Evolutionary conservation across 2,113 vertebrate species (phyloP).

Genomic region (Colistium nudipinnis): DNA sequence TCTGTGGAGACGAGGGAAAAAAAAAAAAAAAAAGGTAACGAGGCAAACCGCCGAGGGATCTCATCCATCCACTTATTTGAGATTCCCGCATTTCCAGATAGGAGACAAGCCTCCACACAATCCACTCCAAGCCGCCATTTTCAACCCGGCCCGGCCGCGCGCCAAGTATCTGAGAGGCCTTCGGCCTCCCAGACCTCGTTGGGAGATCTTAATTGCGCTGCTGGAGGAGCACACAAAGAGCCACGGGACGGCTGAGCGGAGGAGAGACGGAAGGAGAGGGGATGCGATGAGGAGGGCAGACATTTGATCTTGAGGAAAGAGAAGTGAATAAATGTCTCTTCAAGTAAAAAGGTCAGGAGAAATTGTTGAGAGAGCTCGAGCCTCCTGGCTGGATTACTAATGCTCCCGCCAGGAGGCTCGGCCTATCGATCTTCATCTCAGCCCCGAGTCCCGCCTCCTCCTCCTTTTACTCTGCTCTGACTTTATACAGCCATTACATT

Average conservation of each 20-base stretch:
- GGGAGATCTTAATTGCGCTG: too few relatives aligned
- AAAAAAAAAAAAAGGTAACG: not conserved
- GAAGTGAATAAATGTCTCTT: slow-evolving; percentile 63
- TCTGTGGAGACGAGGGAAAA: not conserved
- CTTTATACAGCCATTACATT: slow-evolving; percentile 16
- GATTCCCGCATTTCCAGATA: slow-evolving; percentile 14
- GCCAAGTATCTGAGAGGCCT: too few relatives aligned
- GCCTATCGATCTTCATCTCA: slow-evolving; percentile 46
- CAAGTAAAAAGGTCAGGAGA: slow-evolving; percentile 69
- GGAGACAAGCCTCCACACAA: not conserved
- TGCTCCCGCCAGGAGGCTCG: slow-evolving; percentile 44
- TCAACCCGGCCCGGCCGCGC: too few relatives aligned
- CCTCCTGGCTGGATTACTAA: slow-evolving; percentile 51
- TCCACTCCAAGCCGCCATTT: too few relatives aligned
- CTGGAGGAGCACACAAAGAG: too few relatives aligned
- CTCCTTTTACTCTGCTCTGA: not conserved
- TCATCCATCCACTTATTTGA: slow-evolving; percentile 21
- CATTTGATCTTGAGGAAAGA: slow-evolving; percentile 61
- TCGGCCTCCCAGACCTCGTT: too few relatives aligned
- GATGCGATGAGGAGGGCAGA: slow-evolving; percentile 48
- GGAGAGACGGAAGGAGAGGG: slow-evolving; percentile 29
- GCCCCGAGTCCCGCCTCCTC: not conserved
- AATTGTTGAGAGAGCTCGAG: slow-evolving; percentile 46
- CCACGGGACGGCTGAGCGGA: too few relatives aligned
- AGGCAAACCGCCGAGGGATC: not conserved